Base-by-base conservation (phyloP, 2,113 vertebrate genomes). In the Gorsachius goisagi region DNA sequence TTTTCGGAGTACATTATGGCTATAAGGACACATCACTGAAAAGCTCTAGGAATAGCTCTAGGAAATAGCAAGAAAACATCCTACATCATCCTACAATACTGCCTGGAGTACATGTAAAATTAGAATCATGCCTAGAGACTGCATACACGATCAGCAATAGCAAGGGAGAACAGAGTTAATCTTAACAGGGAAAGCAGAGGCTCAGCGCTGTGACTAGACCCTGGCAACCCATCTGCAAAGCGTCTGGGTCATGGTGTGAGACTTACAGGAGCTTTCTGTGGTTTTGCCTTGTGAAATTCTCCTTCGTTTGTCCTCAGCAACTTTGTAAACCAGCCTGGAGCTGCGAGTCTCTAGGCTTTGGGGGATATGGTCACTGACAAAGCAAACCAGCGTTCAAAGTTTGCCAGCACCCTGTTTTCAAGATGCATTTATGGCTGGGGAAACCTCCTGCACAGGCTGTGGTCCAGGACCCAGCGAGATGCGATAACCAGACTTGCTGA, bases 1-100 rank as follows among this genome's bases (percentile, higher is more conserved):
- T 59, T 77, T 90, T 79, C 75, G 84, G 72, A 83, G 67, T 73
- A 66, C 41, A 10, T 55, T 17, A 55, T 9, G 71, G 63, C 50
- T 92, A 7, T 56, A 67, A 71, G 53, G 86, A 75, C 39, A 44
- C 1, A 0, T 6, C 10, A 28, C 49, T 37, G 58, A 56, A 75
- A 64, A 90, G 64, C 64, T 86, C 79, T 33, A 89, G 84, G 87
- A 95, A 55, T 11, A 76, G 82, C n/a, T 92, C 56, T 21, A 90
- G 84, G 84, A 95, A 95, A 89, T 0, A 11, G 87, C 62, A 78
- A 74, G 66, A 44, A 85, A 78, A 81, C 59, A 78, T 58, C 87
- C 88, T 47, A 55, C 85, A 59, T 27, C 68, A 69, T 87, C 35
- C 64, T 59, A 69, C 52, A 59, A 1, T 0, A 21, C 15, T 60